A percentile compares a stretch with the other conserved stretches of the same genome.
phyloP scores from a whole-genome alignment of 2,888 invertebrate species.

The Campaea margaritaria region DNA sequence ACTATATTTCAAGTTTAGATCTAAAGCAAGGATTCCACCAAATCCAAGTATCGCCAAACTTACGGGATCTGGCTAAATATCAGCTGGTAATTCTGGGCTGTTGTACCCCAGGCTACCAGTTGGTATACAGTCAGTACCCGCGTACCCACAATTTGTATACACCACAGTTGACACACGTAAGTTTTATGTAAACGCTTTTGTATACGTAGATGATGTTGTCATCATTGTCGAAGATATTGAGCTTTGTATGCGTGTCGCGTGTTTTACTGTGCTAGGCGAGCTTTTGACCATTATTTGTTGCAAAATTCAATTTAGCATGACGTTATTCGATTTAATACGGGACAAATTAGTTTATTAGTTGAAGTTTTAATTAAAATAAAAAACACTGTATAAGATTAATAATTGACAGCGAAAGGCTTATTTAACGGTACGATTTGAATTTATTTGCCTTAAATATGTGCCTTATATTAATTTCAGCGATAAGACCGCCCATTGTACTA shows the following conservation, averaged over 20 bases:
- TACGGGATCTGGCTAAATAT: constrained; percentile 90
- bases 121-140: constrained; percentile 88
- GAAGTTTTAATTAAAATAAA: background rate
- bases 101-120: constrained; percentile 92
- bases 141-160: constrained; percentile 47
- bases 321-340: background rate
- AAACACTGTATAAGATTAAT: too few relatives aligned
- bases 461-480: too few relatives aligned
- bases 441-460: too few relatives aligned
- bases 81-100: constrained; percentile 99
- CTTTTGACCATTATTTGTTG: constrained; percentile 7
- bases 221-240: constrained; percentile 40
- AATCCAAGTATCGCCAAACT: constrained; percentile 3
- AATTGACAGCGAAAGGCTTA: too few relatives aligned
- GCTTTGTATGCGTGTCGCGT: constrained; percentile 55
- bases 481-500: too few relatives aligned
- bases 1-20: constrained; percentile 11
- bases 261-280: constrained; percentile 20
- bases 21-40: constrained; percentile 10
- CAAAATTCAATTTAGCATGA: background rate
- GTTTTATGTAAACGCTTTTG: constrained; percentile 56
- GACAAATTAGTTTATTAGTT: background rate
- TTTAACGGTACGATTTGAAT: too few relatives aligned
- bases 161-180: constrained; percentile 62
- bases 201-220: constrained; percentile 39